Evolutionary conservation across 1,140 invertebrate species (phyloP).

Genomic region (Calliphora vicina): DNA sequence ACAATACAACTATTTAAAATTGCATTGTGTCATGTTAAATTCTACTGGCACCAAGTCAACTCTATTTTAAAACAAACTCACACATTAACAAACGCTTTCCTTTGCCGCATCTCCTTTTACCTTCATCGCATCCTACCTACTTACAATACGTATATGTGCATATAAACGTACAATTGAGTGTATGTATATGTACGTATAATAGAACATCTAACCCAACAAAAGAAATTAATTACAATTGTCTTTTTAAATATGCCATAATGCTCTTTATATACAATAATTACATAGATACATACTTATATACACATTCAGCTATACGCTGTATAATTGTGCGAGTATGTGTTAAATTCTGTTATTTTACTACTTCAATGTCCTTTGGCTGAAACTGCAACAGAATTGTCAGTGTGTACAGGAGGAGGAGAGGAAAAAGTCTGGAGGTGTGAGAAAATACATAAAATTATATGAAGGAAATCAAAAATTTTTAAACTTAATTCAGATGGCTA

Average conservation of each 20-base stretch:
- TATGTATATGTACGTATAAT: not conserved
- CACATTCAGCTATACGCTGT: not conserved
- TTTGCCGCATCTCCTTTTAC: not conserved
- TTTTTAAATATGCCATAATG: slow-evolving; percentile 35
- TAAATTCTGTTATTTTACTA: not conserved
- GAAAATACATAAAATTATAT: not conserved
- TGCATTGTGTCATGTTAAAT: slow-evolving; percentile 32
- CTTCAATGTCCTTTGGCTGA: not conserved
- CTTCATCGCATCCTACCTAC: not conserved
- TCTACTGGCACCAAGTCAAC: slow-evolving; percentile 28
- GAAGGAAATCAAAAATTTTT: no score
- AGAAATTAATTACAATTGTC: slow-evolving; percentile 35
- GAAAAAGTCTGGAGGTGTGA: not conserved
- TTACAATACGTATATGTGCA: not conserved
- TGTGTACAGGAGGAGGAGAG: not conserved
- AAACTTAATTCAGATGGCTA: no score
- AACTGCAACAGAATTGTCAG: not conserved
- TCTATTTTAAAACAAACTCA: slow-evolving; percentile 12
- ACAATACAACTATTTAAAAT: slow-evolving; percentile 34
- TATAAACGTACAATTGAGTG: not conserved
- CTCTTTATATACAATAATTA: slow-evolving; percentile 5
- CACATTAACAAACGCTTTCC: not conserved
- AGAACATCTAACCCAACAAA: slow-evolving; percentile 20
- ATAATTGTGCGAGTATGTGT: not conserved
- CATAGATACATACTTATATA: no score